phyloP scores from a whole-genome alignment of 2,888 invertebrate species.

The Macrophya alboannulata region DNA sequence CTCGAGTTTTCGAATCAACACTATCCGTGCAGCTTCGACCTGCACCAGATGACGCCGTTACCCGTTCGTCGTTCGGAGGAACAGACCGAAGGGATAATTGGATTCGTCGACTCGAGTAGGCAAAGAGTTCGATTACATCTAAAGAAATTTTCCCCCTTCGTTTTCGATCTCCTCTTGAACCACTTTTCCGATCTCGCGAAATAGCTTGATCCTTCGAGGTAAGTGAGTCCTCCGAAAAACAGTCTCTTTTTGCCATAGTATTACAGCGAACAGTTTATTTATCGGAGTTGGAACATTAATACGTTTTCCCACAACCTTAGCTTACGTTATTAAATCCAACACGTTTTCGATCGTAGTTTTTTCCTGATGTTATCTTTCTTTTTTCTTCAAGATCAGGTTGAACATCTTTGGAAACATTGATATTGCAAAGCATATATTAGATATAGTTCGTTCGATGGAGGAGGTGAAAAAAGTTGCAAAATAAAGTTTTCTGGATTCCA shows the following conservation, averaged over 20 bases:
- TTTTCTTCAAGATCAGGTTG: background rate
- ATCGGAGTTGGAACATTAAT: background rate
- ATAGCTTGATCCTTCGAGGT: slow-evolving; percentile 42
- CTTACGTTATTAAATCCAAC: background rate
- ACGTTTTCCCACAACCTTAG: background rate
- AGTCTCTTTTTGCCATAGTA: slow-evolving; percentile 14
- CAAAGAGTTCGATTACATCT: slow-evolving; percentile 52
- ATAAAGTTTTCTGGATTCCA: background rate
- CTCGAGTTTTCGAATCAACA: slow-evolving; percentile 51
- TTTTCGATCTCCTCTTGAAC: slow-evolving; percentile 53
- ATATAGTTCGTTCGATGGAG: background rate
- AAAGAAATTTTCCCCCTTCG: slow-evolving; percentile 48
- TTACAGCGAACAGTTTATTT: background rate
- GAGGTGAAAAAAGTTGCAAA: background rate
- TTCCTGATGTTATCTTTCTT: background rate
- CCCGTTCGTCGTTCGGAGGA: slow-evolving; percentile 43
- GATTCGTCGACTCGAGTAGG: slow-evolving; percentile 54
- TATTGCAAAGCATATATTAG: background rate
- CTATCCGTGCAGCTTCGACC: slow-evolving; percentile 42
- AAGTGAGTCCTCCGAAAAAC: slow-evolving; percentile 37
- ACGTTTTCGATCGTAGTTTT: background rate
- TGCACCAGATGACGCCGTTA: slow-evolving; percentile 53
- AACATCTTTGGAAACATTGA: background rate
- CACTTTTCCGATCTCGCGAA: slow-evolving; percentile 50
- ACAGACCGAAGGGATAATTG: slow-evolving; percentile 54